Conservation (phyloP, 1,140 invertebrate genomes). For the Caerostris extrusa region DNA sequence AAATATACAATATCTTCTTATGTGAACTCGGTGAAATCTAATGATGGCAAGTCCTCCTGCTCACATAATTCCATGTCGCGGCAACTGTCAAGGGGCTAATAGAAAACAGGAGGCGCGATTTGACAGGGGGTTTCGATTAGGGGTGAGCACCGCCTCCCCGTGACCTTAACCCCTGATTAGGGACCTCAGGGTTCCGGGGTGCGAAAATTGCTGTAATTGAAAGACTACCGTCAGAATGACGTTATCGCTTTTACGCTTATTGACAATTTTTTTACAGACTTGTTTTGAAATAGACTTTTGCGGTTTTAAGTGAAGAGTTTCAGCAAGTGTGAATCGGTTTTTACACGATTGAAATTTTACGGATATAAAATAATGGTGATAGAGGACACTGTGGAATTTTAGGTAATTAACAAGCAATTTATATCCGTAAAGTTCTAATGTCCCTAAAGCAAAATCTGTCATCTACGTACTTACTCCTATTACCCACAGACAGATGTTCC, state of each 20-base stretch:
- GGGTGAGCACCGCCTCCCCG: conserved; percentile 6
- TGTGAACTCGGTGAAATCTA: conserved; percentile 54
- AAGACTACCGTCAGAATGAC: conserved; percentile 53
- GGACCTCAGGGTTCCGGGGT: conserved; percentile 50
- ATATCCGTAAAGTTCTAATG: no score
- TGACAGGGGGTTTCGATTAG: conserved; percentile 48
- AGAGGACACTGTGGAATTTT: no score
- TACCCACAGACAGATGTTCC: no score
- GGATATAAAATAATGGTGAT: neutral
- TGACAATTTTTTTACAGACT: neutral
- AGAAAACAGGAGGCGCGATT: conserved; percentile 64
- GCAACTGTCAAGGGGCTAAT: conserved; percentile 53
- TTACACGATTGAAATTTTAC: neutral
- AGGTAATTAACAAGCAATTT: no score
- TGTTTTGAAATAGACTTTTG: neutral
- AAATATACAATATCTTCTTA: conserved; percentile 50
- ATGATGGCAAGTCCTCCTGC: conserved; percentile 6
- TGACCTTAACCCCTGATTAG: conserved; percentile 68
- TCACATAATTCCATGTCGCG: neutral
- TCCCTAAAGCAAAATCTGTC: no score
- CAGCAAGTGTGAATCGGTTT: neutral
- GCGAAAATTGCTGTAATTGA: conserved; percentile 72
- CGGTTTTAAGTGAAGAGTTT: no score
- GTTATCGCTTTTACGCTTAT: conserved; percentile 23
- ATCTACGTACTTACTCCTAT: no score